phyloP scores from a whole-genome alignment of 1,140 invertebrate genomes.

The Drosophila mayri region DNA sequence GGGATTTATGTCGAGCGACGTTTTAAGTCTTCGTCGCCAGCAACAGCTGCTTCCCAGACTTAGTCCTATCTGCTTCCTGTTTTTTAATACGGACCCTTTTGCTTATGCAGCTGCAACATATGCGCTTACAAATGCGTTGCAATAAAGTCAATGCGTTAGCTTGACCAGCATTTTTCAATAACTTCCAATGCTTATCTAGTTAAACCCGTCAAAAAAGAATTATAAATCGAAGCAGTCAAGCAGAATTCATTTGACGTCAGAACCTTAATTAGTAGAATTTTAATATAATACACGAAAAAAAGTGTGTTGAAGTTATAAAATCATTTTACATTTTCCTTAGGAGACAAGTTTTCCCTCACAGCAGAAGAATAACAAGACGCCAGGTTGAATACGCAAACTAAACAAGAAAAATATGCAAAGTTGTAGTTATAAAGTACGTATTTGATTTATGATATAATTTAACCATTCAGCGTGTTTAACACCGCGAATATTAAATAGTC shows the following conservation, averaged over 20 bases:
- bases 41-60: conserved; percentile 64
- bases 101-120: conserved; percentile 58
- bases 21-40: conserved; percentile 71
- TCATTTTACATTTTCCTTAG: too few relatives aligned
- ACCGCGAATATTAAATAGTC: conserved; percentile 70
- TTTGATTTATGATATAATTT: conserved; percentile 75
- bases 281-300: too few relatives aligned
- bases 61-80: conserved; percentile 21
- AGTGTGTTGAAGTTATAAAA: too few relatives aligned
- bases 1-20: conserved; percentile 72
- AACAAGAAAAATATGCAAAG: conserved; percentile 3
- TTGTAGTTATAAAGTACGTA: conserved; percentile 23
- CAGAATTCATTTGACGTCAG: conserved; percentile 58
- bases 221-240: conserved; percentile 1
- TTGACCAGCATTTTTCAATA: conserved; percentile 61
- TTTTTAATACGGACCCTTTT: conserved; percentile 22
- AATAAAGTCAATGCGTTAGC: conserved; percentile 68
- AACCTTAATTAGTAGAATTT: conserved; percentile 55
- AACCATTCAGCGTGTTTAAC: conserved; percentile 71
- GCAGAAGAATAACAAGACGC: background rate
- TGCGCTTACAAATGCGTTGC: conserved; percentile 63
- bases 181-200: conserved; percentile 14
- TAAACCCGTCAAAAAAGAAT: conserved; percentile 2
- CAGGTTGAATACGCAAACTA: background rate
- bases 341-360: background rate